Conservation (phyloP, 2,797 vertebrate genomes). For the Mormyrops boulengeri region DNA sequence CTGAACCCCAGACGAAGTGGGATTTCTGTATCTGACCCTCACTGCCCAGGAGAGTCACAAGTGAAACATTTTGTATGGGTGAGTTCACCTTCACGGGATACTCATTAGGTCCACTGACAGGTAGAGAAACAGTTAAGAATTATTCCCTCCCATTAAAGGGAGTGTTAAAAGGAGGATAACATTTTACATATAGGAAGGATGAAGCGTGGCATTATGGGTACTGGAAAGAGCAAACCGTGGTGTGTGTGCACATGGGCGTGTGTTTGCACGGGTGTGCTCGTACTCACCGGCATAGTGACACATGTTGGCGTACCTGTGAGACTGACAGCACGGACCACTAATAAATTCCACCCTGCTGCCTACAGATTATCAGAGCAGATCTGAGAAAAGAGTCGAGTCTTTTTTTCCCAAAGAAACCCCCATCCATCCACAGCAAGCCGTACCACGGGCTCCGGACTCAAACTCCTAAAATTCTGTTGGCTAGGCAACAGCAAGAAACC, state of each 20-base stretch:
- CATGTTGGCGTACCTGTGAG: neutral
- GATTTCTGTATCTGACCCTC: neutral
- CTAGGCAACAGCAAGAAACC: neutral
- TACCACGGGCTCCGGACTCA: neutral
- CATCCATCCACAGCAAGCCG: neutral
- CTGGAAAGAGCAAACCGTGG: neutral
- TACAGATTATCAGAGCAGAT: slow-evolving; percentile 21
- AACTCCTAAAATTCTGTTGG: neutral
- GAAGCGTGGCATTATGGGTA: neutral
- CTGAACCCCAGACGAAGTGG: neutral
- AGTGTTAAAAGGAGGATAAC: neutral
- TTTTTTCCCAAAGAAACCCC: slow-evolving; percentile 34
- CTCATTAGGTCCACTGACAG: neutral
- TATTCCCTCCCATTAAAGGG: neutral
- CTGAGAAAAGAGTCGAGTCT: slow-evolving; percentile 33
- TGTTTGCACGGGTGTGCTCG: neutral
- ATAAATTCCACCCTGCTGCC: slow-evolving; percentile 20
- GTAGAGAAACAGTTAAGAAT: neutral
- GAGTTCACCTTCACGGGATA: neutral
- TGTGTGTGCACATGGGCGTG: slow-evolving; percentile 13
- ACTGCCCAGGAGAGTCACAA: neutral
- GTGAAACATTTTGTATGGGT: neutral
- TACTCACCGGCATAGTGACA: neutral
- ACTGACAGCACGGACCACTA: neutral
- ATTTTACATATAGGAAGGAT: neutral